Base-by-base conservation (phyloP, 2,888 invertebrate genomes). In the Scrobipalpa costella region DNA sequence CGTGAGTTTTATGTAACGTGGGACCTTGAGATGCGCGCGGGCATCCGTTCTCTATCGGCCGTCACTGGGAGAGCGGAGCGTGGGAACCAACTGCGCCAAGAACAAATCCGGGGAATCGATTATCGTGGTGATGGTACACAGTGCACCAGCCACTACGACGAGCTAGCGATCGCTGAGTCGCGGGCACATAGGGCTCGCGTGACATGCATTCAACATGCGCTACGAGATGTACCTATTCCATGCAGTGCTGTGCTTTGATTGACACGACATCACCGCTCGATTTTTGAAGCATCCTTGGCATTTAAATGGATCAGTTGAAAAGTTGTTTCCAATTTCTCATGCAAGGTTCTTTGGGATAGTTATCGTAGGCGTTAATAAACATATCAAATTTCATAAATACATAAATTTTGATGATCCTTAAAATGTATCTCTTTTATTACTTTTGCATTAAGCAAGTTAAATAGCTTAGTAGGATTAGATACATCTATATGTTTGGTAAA, bases 61-160 rank as follows among this genome's bases (percentile, higher is more conserved):
- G 80, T 83, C 86, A 83, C 80, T 73, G 75, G 75, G 85, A 80
- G 85, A 86, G 78, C 83, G 86, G 83, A 81, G 75, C 88, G 90
- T 88, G 90, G 87, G 90, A 90, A 87, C 80, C 44, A n/a, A 86
- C 80, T 83, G 78, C 81, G 81, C 82, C 85, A 86, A 79, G 27
- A 55, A 55, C 33, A 83, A 86, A 88, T 87, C 82, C 78, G 79
- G 79, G 84, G 87, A 85, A 88, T 88, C 86, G 88, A 89, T 89
- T 87, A 89, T 84, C 74, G 77, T 73, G 67, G 9, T 76, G 78
- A 67, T 68, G 64, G 61, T n/a, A 52, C 50, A 15, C 52, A 72
- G 68, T 73, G 69, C 68, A 69, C 69, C 69, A 69, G n/a, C n/a
- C 71, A 68, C 59, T 66, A 62, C 68, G 17, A 6, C 13, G 13